phyloP scores from a whole-genome alignment of 2,888 invertebrate species.

The Drosophila seclusa region DNA sequence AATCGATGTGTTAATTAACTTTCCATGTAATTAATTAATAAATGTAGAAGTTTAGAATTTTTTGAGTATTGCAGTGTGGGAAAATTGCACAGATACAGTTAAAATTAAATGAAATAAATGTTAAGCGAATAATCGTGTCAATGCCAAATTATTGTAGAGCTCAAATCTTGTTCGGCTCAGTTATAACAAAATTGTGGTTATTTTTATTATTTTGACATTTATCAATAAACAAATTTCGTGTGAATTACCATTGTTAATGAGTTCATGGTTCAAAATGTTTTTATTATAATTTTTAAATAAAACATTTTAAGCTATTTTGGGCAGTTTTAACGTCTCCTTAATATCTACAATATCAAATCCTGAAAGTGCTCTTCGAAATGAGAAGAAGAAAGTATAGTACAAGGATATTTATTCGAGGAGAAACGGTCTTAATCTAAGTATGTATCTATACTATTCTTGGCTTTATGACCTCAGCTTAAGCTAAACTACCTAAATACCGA shows the following conservation, averaged over 20 bases:
- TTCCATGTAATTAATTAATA: slow-evolving; percentile 18
- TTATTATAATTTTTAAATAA: too few species aligned
- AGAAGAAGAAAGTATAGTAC: background rate
- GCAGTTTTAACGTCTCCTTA: background rate
- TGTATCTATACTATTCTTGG: background rate
- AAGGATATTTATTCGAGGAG: background rate
- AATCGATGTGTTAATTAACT: slow-evolving; percentile 29
- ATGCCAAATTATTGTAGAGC: background rate
- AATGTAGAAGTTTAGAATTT: slow-evolving; percentile 12
- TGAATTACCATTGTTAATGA: background rate
- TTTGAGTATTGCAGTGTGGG: background rate
- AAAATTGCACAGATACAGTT: background rate
- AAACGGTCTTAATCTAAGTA: background rate
- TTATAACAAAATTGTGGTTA: background rate
- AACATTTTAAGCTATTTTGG: background rate
- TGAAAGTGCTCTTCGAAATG: fast-evolving
- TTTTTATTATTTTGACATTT: background rate
- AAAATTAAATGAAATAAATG: background rate
- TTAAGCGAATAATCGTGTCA: background rate
- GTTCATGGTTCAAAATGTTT: background rate
- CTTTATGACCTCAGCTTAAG: background rate
- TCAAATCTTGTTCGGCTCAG: background rate
- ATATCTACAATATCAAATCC: background rate
- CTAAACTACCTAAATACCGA: background rate
- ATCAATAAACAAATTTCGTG: background rate